These are phyloP conservation scores for Podarcis muralis DNA, from an alignment of 2,113 vertebrate genomes.

Conservation along the genomic window DNA sequence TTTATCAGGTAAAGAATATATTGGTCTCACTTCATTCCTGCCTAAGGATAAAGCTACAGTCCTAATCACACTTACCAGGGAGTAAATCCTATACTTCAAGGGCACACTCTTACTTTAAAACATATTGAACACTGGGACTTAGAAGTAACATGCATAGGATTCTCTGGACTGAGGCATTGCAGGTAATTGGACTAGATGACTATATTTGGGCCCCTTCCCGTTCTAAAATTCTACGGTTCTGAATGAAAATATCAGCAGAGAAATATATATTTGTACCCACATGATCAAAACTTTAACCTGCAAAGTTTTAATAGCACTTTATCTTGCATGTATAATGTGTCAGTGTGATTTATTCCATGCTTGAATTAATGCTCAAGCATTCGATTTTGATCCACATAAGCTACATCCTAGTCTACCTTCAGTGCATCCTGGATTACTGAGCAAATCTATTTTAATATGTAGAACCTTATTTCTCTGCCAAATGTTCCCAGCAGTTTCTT, in stretches of 20 bases:
- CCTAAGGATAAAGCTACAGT: background rate
- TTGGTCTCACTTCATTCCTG: background rate
- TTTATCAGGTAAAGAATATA: background rate
- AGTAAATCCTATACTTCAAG: background rate
- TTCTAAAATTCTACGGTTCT: background rate
- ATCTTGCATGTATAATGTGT: conserved; percentile 17
- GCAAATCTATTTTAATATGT: conserved; percentile 43
- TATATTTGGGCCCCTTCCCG: too few relatives aligned
- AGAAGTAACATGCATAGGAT: background rate
- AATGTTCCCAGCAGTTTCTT: conserved; percentile 44
- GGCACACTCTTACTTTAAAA: too few relatives aligned
- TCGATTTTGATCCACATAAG: conserved; percentile 27
- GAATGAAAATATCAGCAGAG: conserved; percentile 58
- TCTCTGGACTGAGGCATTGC: conserved; percentile 52
- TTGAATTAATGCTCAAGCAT: conserved; percentile 3
- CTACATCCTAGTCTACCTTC: conserved; percentile 24
- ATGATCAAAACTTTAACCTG: conserved; percentile 34
- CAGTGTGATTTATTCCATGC: background rate
- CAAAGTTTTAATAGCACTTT: conserved; percentile 43
- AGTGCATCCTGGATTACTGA: background rate
- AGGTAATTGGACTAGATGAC: too few relatives aligned
- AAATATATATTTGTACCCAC: conserved; percentile 13
- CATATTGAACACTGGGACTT: background rate
- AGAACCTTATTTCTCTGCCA: conserved; percentile 33
- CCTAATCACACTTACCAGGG: background rate